These are phyloP conservation scores for Malurus elegans DNA, from an alignment of 2,113 vertebrate species.

Conservation along the genomic window DNA sequence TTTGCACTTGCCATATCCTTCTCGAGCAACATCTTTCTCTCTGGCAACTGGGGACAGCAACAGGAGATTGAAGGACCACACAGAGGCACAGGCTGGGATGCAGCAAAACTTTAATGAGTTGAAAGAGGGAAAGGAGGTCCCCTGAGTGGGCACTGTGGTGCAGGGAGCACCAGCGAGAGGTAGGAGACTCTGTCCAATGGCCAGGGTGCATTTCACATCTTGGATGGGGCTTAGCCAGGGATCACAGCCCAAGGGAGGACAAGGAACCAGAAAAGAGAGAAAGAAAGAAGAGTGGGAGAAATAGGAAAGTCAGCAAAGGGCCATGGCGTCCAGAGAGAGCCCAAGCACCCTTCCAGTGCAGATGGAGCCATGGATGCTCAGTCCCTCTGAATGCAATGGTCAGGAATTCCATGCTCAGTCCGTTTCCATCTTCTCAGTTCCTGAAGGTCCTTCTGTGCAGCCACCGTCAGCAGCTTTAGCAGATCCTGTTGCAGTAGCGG, in stretches of 20 bases:
- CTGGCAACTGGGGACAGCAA: accelerated
- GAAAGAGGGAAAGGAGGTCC: neutral
- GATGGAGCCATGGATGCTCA: neutral
- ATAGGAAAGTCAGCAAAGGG: neutral
- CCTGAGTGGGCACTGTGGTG: accelerated
- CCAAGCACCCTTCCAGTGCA: too few relatives aligned
- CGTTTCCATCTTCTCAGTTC: neutral
- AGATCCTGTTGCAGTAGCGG: neutral
- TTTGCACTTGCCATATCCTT: too few relatives aligned
- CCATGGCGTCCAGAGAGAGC: neutral
- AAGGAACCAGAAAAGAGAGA: neutral
- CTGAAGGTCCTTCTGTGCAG: neutral
- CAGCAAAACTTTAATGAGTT: constrained; percentile 1
- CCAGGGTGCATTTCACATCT: neutral
- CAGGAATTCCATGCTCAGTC: neutral
- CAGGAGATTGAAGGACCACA: neutral
- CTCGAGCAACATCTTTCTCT: neutral
- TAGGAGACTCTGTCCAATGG: neutral
- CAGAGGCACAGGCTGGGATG: neutral
- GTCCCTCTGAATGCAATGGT: neutral
- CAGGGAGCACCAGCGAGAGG: neutral
- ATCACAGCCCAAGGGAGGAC: neutral
- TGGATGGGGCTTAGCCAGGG: neutral
- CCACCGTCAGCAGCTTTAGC: neutral
- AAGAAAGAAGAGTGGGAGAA: neutral